Conservation (phyloP, 2,797 vertebrate species). For the Microctenopoma steveboyesi region DNA sequence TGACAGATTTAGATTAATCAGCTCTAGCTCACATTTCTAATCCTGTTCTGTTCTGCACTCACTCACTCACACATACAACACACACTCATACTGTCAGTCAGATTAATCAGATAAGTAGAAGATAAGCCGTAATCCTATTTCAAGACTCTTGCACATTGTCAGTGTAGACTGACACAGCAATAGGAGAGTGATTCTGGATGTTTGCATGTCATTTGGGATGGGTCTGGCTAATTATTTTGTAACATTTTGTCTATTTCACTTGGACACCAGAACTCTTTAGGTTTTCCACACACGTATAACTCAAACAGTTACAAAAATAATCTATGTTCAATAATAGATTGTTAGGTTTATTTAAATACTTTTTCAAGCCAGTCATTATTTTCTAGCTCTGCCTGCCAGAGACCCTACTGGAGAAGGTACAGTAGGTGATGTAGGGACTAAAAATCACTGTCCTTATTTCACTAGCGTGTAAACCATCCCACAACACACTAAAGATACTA, state of each 20-base stretch:
- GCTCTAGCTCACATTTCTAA: constrained; percentile 35
- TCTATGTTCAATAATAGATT: constrained; percentile 24
- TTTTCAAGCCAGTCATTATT: constrained; percentile 22
- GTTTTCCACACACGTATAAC: constrained; percentile 25
- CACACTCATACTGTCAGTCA: constrained; percentile 31
- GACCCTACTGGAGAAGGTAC: constrained; percentile 6
- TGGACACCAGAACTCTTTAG: background rate
- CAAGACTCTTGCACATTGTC: constrained; percentile 29
- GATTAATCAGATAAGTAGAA: constrained; percentile 63
- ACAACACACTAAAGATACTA: constrained; percentile 3
- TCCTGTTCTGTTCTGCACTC: constrained; percentile 16
- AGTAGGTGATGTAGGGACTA: constrained; percentile 32
- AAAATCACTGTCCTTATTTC: background rate
- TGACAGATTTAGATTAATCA: background rate
- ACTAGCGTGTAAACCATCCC: background rate
- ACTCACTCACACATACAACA: background rate
- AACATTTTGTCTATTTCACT: constrained; percentile 13
- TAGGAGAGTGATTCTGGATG: constrained; percentile 2
- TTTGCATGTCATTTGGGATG: background rate
- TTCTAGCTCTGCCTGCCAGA: constrained; percentile 30
- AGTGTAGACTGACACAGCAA: background rate
- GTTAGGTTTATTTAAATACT: constrained; percentile 49
- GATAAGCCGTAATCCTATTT: constrained; percentile 56
- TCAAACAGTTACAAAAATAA: constrained; percentile 23
- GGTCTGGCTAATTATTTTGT: constrained; percentile 6